phyloP scores from a whole-genome alignment of 1,140 invertebrate genomes.

The Drosophila mayri region DNA sequence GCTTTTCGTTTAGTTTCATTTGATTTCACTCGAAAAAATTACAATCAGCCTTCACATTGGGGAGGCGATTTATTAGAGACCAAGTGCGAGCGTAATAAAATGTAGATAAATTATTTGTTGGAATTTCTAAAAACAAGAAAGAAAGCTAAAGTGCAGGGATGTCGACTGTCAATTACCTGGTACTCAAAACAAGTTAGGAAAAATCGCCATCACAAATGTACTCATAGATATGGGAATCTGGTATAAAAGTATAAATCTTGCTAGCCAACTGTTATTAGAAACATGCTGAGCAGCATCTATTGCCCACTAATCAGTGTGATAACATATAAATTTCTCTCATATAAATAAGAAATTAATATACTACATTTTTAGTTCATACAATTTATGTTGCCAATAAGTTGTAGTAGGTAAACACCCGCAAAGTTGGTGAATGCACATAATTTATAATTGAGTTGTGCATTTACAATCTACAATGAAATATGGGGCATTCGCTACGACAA shows the following conservation, averaged over 20 bases:
- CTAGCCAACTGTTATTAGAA: neutral
- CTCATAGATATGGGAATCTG: neutral
- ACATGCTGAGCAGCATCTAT: neutral
- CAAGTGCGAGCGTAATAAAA: conserved; percentile 41
- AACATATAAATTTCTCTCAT: no score
- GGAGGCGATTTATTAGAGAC: conserved; percentile 31
- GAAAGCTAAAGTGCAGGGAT: no score
- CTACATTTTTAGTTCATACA: neutral
- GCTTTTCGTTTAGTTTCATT: conserved; percentile 43
- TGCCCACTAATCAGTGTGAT: neutral
- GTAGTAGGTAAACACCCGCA: neutral
- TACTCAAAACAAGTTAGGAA: neutral
- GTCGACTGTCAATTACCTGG: neutral
- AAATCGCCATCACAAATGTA: neutral
- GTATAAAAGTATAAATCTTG: neutral
- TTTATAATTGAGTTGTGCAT: conserved; percentile 43
- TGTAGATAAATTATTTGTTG: conserved; percentile 40
- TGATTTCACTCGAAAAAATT: conserved; percentile 56
- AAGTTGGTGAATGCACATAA: conserved; percentile 16
- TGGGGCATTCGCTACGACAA: conserved; percentile 34
- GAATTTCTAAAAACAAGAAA: conserved; percentile 14
- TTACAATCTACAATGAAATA: conserved; percentile 9
- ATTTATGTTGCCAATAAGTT: neutral
- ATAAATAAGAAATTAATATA: neutral
- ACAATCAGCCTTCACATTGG: conserved; percentile 32